Evolutionary conservation across 1,140 invertebrate species (phyloP).

Genomic region (Cyclargus thomasi): DNA sequence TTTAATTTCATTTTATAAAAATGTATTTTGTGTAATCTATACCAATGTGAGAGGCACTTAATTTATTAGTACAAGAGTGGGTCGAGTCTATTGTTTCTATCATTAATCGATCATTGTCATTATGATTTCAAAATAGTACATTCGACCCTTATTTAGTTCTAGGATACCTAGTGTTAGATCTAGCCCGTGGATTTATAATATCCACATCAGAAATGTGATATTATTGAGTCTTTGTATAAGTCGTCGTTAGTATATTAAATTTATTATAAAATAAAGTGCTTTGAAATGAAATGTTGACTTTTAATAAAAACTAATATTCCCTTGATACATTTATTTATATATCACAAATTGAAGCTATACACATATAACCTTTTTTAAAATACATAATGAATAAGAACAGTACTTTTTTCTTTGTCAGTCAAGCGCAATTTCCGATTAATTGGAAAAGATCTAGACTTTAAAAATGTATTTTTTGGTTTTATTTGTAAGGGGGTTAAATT

Average conservation of each 20-base stretch:
- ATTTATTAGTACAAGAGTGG: conserved; percentile 8
- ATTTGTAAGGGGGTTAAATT: too few relatives aligned
- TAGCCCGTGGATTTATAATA: conserved; percentile 74
- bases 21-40: neutral
- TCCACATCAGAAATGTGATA: conserved; percentile 77
- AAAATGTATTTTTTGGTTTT: too few relatives aligned
- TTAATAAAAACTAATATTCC: conserved; percentile 14
- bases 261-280: conserved; percentile 62
- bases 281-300: conserved; percentile 38
- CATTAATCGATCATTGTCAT: conserved; percentile 16
- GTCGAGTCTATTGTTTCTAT: neutral
- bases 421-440: too few relatives aligned
- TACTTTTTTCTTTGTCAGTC: too few relatives aligned
- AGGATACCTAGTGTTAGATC: conserved; percentile 48
- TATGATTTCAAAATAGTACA: conserved; percentile 25
- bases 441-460: too few relatives aligned
- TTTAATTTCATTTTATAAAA: conserved; percentile 8
- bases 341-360: neutral
- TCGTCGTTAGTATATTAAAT: conserved; percentile 46
- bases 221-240: conserved; percentile 76
- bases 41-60: conserved; percentile 32
- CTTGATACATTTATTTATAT: conserved; percentile 1
- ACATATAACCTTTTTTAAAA: neutral
- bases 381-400: neutral
- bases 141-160: conserved; percentile 53